These are phyloP conservation scores for Ecliptopera silaceata DNA, from an alignment of 2,888 invertebrate species.

Conservation along the genomic window DNA sequence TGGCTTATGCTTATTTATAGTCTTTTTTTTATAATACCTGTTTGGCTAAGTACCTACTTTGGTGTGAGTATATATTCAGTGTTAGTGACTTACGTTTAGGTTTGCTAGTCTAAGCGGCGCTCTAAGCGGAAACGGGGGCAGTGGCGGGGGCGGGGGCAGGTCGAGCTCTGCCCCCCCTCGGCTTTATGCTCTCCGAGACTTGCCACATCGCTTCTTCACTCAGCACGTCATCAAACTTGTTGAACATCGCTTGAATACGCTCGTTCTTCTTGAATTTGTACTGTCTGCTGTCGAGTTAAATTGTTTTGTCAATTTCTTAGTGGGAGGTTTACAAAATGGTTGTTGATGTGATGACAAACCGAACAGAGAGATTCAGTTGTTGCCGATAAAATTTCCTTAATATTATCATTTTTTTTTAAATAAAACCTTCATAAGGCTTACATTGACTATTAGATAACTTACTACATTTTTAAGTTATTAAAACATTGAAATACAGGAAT, in stretches of 20 bases:
- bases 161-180: constrained; percentile 87
- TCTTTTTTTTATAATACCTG: too few species aligned
- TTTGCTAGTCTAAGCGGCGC: constrained; percentile 40
- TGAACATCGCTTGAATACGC: constrained; percentile 96
- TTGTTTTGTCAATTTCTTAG: constrained; percentile 25
- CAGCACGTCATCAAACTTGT: constrained; percentile 97
- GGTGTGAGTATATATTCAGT: too few species aligned
- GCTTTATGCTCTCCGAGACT: constrained; percentile 98
- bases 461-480: too few species aligned
- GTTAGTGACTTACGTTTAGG: constrained; percentile 9
- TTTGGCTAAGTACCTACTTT: too few species aligned
- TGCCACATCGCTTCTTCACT: constrained; percentile 99
- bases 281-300: constrained; percentile 83
- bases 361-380: neutral
- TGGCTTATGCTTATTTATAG: too few species aligned
- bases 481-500: neutral
- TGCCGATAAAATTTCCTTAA: neutral
- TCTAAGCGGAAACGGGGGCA: constrained; percentile 43
- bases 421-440: too few species aligned
- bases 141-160: constrained; percentile 44
- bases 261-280: constrained; percentile 97
- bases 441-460: too few species aligned
- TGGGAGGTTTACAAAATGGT: neutral
- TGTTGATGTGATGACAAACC: neutral
- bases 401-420: too few species aligned